phyloP scores from a whole-genome alignment of 2,888 invertebrate genomes.

The Trichogramma dendrolimi region DNA sequence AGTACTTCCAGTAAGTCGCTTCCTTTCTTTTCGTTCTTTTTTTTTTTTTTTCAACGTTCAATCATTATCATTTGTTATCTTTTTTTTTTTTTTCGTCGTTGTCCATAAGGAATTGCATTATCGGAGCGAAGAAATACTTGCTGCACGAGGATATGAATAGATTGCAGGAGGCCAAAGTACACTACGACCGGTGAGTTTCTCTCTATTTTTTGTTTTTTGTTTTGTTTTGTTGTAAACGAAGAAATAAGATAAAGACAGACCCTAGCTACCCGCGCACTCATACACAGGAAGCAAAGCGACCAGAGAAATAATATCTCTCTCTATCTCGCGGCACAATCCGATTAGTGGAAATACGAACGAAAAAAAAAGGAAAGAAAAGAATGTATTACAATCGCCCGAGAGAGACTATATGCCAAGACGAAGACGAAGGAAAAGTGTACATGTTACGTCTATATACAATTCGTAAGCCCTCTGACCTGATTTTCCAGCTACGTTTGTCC shows the following conservation, averaged over 20 bases:
- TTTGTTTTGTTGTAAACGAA: too few species aligned
- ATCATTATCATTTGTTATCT: background rate
- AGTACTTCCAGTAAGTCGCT: constrained; percentile 51
- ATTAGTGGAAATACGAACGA: background rate
- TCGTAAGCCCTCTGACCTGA: constrained; percentile 11
- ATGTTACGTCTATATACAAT: too few species aligned
- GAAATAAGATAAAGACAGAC: too few species aligned
- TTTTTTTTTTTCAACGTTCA: constrained; percentile 30
- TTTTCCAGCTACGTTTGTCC: constrained; percentile 11
- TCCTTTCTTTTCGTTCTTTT: constrained; percentile 43
- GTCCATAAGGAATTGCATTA: constrained; percentile 52
- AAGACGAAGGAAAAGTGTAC: too few species aligned
- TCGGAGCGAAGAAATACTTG: constrained; percentile 64
- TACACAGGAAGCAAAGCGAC: too few species aligned
- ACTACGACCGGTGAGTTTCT: constrained; percentile 55
- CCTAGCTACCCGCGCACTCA: too few species aligned
- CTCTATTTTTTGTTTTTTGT: background rate
- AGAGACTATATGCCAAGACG: too few species aligned
- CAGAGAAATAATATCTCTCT: too few species aligned
- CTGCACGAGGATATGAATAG: constrained; percentile 64
- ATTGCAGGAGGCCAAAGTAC: constrained; percentile 55
- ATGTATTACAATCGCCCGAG: too few species aligned
- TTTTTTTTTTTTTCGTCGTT: background rate
- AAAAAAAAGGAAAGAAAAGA: background rate
- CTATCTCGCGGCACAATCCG: too few species aligned